Evolutionary conservation across 2,113 vertebrate genomes (phyloP).

Genomic region (Labrus mixtus): DNA sequence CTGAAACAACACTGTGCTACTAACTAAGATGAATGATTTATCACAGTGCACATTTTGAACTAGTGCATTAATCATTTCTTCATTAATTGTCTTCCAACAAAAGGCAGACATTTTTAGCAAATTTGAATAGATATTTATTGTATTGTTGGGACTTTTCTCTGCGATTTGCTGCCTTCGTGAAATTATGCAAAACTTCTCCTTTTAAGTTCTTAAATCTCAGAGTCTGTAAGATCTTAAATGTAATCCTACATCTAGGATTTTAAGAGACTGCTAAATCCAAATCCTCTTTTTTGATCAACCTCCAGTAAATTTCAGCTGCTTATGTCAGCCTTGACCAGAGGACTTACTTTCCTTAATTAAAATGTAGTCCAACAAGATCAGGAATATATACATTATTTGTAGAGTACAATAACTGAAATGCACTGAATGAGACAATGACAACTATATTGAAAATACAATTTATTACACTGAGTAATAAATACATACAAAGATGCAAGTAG

Average conservation of each 20-base stretch:
- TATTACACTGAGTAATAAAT: slow-evolving; percentile 99
- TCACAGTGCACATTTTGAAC: too few relatives aligned
- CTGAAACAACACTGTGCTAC: too few relatives aligned
- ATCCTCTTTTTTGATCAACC: neutral
- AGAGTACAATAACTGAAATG: neutral
- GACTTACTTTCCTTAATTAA: too few relatives aligned
- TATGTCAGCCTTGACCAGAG: neutral
- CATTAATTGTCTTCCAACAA: too few relatives aligned
- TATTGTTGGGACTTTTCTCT: too few relatives aligned
- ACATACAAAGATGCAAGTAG: slow-evolving; percentile 98
- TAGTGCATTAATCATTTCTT: too few relatives aligned
- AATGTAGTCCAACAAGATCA: neutral
- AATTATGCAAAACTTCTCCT: neutral
- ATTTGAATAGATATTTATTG: too few relatives aligned
- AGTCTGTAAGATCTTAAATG: neutral
- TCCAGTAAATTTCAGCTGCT: neutral
- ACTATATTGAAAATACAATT: slow-evolving; percentile 99
- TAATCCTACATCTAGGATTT: too few relatives aligned
- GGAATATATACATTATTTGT: neutral
- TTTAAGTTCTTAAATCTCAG: neutral
- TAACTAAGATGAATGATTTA: too few relatives aligned
- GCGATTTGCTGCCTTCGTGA: too few relatives aligned
- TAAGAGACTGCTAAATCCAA: neutral
- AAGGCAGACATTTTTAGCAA: too few relatives aligned
- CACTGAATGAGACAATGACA: slow-evolving; percentile 62